Conservation (phyloP, 2,113 vertebrate species). For the Halcyon senegalensis region DNA sequence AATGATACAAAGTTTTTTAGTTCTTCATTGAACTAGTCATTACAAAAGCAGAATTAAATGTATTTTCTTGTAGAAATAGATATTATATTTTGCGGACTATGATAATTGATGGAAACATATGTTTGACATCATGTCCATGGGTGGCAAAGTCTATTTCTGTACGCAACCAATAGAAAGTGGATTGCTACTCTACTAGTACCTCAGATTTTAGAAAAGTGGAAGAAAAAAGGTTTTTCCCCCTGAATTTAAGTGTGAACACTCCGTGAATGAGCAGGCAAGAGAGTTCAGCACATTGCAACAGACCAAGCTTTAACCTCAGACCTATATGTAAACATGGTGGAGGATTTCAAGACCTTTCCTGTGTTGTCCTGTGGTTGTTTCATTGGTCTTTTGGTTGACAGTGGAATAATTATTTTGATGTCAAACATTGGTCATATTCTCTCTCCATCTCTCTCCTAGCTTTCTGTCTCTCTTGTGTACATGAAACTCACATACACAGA, state of each 20-base stretch:
- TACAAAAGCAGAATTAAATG: background rate
- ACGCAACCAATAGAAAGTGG: background rate
- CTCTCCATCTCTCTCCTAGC: background rate
- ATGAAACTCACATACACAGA: background rate
- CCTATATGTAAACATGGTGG: background rate
- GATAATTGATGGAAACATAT: background rate
- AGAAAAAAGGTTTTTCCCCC: background rate
- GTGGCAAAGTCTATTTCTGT: background rate
- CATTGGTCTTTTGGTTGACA: background rate
- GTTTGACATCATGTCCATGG: background rate
- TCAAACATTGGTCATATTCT: background rate
- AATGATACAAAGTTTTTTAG: background rate
- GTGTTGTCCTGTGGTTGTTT: background rate
- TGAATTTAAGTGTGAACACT: background rate
- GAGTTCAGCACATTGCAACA: background rate
- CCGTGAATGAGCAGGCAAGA: background rate
- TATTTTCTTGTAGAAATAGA: background rate
- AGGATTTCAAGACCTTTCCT: background rate
- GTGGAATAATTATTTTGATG: background rate
- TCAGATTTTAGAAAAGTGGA: background rate
- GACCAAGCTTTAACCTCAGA: background rate
- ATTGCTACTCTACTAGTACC: background rate
- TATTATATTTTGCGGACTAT: background rate
- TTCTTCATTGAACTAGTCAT: background rate
- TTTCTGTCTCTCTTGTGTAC: background rate